Percentiles rank a stretch among this genome's conserved stretches.
Evolutionary conservation across 1,140 invertebrate species (phyloP).

Genomic region (Conopomorpha cramerella): DNA sequence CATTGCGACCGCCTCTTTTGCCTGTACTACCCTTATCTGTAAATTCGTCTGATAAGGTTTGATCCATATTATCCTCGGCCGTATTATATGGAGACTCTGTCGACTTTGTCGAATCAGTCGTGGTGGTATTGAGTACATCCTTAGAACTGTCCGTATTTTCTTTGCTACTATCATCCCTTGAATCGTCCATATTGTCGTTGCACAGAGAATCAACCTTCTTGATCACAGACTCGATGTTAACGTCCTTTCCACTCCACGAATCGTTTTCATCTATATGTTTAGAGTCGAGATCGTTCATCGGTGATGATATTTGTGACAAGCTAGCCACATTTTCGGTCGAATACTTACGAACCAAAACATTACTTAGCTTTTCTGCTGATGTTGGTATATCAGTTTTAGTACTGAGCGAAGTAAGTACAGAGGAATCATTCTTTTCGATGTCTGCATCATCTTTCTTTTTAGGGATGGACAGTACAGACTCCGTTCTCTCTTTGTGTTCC

Average conservation of each 20-base stretch:
- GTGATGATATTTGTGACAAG: constrained; percentile 11
- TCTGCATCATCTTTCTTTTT: constrained; percentile 18
- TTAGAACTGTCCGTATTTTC: not conserved
- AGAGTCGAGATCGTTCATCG: constrained; percentile 12
- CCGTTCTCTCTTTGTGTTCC: not conserved
- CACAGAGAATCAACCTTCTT: constrained; percentile 71
- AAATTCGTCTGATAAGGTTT: constrained; percentile 15
- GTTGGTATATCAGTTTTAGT: constrained; percentile 6
- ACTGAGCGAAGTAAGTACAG: constrained; percentile 4
- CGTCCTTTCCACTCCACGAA: constrained; percentile 76
- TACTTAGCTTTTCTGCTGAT: constrained; percentile 4
- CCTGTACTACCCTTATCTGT: constrained; percentile 13
- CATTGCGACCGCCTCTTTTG: constrained; percentile 57
- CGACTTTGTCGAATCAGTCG: constrained; percentile 3
- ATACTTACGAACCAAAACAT: constrained; percentile 3
- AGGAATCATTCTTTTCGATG: not conserved
- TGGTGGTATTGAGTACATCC: not conserved
- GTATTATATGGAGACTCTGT: constrained; percentile 4
- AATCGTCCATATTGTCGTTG: constrained; percentile 31
- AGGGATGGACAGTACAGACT: constrained; percentile 43
- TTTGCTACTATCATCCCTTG: constrained; percentile 4
- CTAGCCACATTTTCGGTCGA: constrained; percentile 9
- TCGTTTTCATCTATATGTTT: constrained; percentile 68
- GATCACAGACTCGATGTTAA: constrained; percentile 79
- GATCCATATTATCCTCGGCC: constrained; percentile 11